phyloP scores from a whole-genome alignment of 2,113 vertebrate species.

The Nematolebias whitei region DNA sequence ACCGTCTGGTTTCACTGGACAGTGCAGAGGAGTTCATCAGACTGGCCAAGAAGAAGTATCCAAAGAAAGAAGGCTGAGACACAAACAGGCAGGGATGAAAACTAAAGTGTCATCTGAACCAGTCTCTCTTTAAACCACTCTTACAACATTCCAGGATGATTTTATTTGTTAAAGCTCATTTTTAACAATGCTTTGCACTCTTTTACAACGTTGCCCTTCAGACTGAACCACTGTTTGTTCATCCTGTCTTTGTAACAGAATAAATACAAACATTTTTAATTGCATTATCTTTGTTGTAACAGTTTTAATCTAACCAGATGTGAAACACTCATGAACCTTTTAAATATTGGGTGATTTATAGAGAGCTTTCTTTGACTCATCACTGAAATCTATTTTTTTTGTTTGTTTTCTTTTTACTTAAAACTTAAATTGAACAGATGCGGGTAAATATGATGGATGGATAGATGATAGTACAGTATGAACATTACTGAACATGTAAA shows the following conservation, averaged over 20 bases:
- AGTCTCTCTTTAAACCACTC: neutral
- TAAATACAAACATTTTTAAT: no score
- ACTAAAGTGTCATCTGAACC: neutral
- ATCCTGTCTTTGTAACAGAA: no score
- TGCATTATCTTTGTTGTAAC: no score
- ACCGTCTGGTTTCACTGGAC: slow-evolving; percentile 89
- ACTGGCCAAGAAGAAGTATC: slow-evolving; percentile 84
- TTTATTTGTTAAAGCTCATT: neutral
- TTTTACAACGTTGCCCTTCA: neutral
- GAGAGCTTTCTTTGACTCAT: no score
- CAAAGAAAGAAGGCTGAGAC: slow-evolving; percentile 70
- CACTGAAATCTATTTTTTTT: no score
- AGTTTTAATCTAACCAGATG: no score
- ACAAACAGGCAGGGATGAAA: neutral
- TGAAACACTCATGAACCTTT: no score
- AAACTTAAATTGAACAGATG: neutral
- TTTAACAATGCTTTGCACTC: neutral
- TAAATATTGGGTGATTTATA: no score
- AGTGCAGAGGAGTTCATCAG: slow-evolving; percentile 90
- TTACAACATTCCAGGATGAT: neutral
- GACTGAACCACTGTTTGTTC: no score
- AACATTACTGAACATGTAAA: no score
- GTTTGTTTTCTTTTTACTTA: neutral
- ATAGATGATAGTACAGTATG: no score
- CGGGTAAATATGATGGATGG: no score